phyloP scores from a whole-genome alignment of 2,888 invertebrate genomes.

The Noctua janthe region DNA sequence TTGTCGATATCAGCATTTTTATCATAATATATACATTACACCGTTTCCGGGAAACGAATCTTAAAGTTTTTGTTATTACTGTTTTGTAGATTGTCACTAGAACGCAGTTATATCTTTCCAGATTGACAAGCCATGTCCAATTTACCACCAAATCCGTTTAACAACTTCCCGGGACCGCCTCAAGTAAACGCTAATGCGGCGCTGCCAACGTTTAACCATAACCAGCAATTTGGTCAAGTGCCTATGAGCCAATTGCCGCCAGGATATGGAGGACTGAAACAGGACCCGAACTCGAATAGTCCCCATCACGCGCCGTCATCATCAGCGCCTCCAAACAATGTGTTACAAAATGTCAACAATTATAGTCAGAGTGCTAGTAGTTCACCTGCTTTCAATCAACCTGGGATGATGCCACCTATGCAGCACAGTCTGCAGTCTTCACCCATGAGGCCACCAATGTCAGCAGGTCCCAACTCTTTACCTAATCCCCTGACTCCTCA shows the following conservation, averaged over 20 bases:
- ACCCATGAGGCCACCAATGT: conserved; percentile 74
- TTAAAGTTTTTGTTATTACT: conserved; percentile 36
- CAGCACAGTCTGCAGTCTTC: conserved; percentile 78
- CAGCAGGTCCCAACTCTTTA: conserved; percentile 60
- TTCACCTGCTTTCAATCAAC: conserved; percentile 86
- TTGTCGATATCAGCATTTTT: conserved; percentile 77
- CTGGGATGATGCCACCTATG: conserved; percentile 77
- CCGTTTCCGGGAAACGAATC: conserved; percentile 39
- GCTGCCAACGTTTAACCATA: conserved; percentile 74
- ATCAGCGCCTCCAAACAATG: conserved; percentile 72
- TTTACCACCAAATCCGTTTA: conserved; percentile 85
- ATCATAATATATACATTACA: conserved; percentile 79
- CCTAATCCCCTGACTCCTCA: conserved; percentile 71
- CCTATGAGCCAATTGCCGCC: conserved; percentile 81
- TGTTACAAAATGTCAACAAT: conserved; percentile 78
- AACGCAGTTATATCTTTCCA: conserved; percentile 78
- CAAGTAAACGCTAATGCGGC: conserved; percentile 78
- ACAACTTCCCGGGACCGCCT: conserved; percentile 77
- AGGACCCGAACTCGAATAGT: conserved; percentile 85
- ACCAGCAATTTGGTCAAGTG: conserved; percentile 78
- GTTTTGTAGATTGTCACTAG: conserved; percentile 51
- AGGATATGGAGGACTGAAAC: conserved; percentile 78
- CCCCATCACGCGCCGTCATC: conserved; percentile 74
- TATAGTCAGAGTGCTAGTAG: conserved; percentile 83
- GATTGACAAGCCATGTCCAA: conserved; percentile 88